Evolutionary conservation across 2,113 vertebrate genomes (phyloP).

Genomic region (Elachura formosa): DNA sequence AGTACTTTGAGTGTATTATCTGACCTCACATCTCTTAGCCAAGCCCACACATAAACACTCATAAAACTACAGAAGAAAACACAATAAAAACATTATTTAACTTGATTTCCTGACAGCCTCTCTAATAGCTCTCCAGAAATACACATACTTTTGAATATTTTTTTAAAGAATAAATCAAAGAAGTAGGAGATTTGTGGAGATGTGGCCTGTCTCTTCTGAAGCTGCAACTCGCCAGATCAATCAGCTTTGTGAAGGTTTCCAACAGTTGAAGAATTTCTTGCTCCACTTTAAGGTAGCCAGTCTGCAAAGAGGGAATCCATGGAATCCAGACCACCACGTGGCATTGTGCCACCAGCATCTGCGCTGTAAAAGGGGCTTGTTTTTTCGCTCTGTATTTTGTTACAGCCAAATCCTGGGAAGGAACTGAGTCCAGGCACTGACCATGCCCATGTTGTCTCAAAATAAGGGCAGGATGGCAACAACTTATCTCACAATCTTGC

Average conservation of each 20-base stretch:
- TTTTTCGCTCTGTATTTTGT: not conserved
- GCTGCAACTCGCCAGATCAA: not conserved
- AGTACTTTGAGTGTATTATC: not conserved
- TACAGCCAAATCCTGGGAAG: not conserved
- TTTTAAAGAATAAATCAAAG: not conserved
- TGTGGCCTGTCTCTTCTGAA: not conserved
- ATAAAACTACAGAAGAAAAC: slow-evolving; percentile 2
- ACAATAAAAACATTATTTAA: not conserved
- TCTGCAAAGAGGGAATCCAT: not conserved
- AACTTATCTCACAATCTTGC: not conserved
- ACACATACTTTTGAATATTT: not conserved
- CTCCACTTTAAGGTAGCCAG: not conserved
- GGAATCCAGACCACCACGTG: not conserved
- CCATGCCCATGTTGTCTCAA: not conserved
- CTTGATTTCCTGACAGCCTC: not conserved
- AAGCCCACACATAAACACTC: not conserved
- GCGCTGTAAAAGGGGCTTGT: not conserved
- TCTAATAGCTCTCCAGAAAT: not conserved
- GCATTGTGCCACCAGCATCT: not conserved
- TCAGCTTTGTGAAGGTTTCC: not conserved
- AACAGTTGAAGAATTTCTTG: not conserved
- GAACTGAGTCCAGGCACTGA: not conserved
- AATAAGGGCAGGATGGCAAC: not conserved
- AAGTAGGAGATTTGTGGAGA: not conserved
- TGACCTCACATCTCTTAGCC: not conserved